phyloP scores from a whole-genome alignment of 64 coral and sea anemone species.

The Dendrophyllia cribrosa region DNA sequence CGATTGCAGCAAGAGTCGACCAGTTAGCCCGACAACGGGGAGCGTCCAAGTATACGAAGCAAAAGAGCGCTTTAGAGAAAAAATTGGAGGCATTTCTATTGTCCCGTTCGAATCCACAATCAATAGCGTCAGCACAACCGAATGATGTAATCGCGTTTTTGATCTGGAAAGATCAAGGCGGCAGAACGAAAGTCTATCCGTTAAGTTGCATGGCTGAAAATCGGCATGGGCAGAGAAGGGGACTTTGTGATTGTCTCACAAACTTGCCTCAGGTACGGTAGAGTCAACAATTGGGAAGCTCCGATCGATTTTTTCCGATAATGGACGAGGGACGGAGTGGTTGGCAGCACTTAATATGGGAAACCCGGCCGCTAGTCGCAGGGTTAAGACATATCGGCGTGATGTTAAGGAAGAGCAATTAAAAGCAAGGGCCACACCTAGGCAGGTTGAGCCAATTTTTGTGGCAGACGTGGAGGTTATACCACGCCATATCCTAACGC shows the following conservation, averaged over 20 bases:
- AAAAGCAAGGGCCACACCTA: no score
- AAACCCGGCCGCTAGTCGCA: no score
- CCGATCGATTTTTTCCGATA: not conserved
- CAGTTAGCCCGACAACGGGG: not conserved
- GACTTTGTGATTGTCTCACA: slow-evolving; percentile 5
- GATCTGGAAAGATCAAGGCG: slow-evolving; percentile 51
- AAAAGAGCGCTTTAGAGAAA: slow-evolving; percentile 29
- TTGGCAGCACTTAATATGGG: no score
- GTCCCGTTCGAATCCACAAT: not conserved
- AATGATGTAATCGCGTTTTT: slow-evolving; percentile 30
- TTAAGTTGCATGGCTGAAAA: not conserved
- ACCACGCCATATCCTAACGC: no score
- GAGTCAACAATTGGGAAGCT: slow-evolving; percentile 53
- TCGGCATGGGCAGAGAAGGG: not conserved
- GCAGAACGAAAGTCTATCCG: slow-evolving; percentile 43
- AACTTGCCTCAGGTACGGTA: slow-evolving; percentile 30
- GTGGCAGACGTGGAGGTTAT: no score
- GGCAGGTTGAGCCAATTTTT: no score
- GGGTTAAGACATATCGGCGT: no score
- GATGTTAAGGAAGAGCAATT: no score
- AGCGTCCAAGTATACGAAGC: slow-evolving; percentile 24
- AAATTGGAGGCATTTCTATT: not conserved
- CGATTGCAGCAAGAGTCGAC: not conserved
- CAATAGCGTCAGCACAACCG: not conserved
- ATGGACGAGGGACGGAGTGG: no score